Percentiles rank a stretch among this genome's conserved stretches.
phyloP scores from a whole-genome alignment of 2,797 vertebrate species.

The Scolopax rusticola region DNA sequence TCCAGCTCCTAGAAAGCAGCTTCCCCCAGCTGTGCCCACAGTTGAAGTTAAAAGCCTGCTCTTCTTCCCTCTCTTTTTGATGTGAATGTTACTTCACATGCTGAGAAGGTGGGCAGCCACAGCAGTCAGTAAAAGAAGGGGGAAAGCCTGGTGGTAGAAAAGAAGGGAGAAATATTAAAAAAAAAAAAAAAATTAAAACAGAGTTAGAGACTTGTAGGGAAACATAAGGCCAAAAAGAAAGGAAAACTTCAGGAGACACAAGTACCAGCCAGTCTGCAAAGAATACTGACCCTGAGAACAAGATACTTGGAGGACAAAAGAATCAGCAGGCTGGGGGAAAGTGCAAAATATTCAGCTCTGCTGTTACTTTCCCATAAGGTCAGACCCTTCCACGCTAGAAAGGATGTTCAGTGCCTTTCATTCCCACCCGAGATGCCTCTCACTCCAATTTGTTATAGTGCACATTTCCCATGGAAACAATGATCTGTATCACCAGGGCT shows the following conservation, averaged over 20 bases:
- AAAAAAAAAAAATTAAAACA: background rate
- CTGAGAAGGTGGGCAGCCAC: background rate
- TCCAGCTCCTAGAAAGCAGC: constrained; percentile 26
- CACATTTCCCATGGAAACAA: background rate
- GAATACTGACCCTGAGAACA: constrained; percentile 4
- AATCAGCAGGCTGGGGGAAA: background rate
- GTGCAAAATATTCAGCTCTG: background rate
- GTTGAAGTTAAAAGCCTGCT: constrained; percentile 65
- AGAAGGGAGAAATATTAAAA: background rate
- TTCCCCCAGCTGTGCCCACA: constrained; percentile 7
- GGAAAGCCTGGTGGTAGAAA: constrained; percentile 34
- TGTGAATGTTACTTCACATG: constrained; percentile 42
- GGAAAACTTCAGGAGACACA: constrained; percentile 15
- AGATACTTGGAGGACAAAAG: background rate
- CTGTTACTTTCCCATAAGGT: background rate
- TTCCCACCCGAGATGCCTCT: background rate
- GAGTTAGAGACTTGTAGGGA: background rate
- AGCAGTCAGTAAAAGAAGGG: constrained; percentile 31
- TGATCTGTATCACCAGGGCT: background rate
- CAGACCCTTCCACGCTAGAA: background rate
- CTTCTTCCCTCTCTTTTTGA: constrained; percentile 45
- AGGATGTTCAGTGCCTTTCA: background rate
- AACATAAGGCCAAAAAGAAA: constrained; percentile 32
- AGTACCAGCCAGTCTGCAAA: background rate
- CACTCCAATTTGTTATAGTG: background rate